phyloP scores from a whole-genome alignment of 2,113 vertebrate species.

The Callorhinus ursinus region DNA sequence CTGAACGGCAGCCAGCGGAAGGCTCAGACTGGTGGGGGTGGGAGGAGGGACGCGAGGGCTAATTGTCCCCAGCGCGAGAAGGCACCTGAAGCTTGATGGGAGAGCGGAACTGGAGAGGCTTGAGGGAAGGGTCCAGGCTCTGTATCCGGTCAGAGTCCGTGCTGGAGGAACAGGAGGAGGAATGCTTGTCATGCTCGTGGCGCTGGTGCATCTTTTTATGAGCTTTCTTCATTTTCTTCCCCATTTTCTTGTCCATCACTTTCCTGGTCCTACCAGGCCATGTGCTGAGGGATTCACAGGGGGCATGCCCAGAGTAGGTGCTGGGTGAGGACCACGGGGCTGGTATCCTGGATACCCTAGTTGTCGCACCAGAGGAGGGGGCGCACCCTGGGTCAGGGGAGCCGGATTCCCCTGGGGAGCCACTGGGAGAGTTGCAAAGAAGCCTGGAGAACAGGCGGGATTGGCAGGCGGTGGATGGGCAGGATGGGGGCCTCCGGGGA shows the following conservation, averaged over 20 bases:
- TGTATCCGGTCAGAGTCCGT: slow-evolving; percentile 86
- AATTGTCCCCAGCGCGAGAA: slow-evolving; percentile 15
- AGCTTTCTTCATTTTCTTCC: slow-evolving; percentile 90
- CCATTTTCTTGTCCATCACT: slow-evolving; percentile 88
- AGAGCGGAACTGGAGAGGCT: slow-evolving; percentile 58
- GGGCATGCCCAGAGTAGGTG: slow-evolving; percentile 81
- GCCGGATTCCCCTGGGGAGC: slow-evolving; percentile 71
- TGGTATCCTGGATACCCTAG: slow-evolving; percentile 71
- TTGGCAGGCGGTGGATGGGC: slow-evolving; percentile 70
- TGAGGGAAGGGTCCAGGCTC: slow-evolving; percentile 62
- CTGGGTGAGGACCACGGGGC: slow-evolving; percentile 78
- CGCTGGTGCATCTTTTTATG: slow-evolving; percentile 85
- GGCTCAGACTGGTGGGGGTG: not conserved
- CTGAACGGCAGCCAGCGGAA: not conserved
- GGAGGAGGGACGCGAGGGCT: not conserved
- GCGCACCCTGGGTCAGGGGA: slow-evolving; percentile 57
- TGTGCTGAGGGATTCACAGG: slow-evolving; percentile 78
- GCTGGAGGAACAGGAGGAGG: slow-evolving; percentile 81
- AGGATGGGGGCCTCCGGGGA: slow-evolving; percentile 82
- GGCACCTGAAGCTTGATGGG: slow-evolving; percentile 61
- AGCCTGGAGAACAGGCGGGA: slow-evolving; percentile 79
- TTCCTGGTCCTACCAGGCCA: slow-evolving; percentile 80
- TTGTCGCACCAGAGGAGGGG: slow-evolving; percentile 63
- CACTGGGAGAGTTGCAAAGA: slow-evolving; percentile 66
- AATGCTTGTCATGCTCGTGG: slow-evolving; percentile 86